phyloP scores from a whole-genome alignment of 2,888 invertebrate genomes.

The Ochropleura plecta region DNA sequence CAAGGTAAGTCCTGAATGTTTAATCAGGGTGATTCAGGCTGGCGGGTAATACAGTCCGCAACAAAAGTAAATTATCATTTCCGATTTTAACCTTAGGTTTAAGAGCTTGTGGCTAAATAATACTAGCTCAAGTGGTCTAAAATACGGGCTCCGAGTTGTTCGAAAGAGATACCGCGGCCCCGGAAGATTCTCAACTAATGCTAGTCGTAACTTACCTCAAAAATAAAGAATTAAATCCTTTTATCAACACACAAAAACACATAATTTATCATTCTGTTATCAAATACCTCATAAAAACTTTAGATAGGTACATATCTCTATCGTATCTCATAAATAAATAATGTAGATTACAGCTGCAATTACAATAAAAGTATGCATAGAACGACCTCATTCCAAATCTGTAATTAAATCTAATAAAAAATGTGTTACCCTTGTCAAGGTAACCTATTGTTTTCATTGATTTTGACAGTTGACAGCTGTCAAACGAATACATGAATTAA shows the following conservation, averaged over 20 bases:
- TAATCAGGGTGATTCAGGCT: too few relatives aligned
- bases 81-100: too few relatives aligned
- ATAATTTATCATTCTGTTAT: background rate
- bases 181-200: too few relatives aligned
- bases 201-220: background rate
- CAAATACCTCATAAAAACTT: constrained; percentile 18
- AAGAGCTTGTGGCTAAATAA: too few relatives aligned
- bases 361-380: background rate
- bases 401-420: background rate
- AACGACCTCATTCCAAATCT: constrained; percentile 17
- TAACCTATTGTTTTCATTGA: background rate
- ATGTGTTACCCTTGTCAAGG: constrained; percentile 16
- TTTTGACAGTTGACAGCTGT: constrained; percentile 6
- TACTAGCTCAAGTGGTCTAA: too few relatives aligned
- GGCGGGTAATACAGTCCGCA: too few relatives aligned
- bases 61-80: too few relatives aligned
- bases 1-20: too few relatives aligned
- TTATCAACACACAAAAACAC: background rate
- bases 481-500: constrained; percentile 23
- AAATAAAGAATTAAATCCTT: background rate
- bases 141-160: too few relatives aligned
- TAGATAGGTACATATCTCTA: background rate
- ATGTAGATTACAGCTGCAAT: constrained; percentile 7
- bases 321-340: constrained; percentile 13
- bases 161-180: too few relatives aligned